Evolutionary conservation across 2,113 vertebrate genomes (phyloP).

Genomic region (Phylloscopus trochilus): DNA sequence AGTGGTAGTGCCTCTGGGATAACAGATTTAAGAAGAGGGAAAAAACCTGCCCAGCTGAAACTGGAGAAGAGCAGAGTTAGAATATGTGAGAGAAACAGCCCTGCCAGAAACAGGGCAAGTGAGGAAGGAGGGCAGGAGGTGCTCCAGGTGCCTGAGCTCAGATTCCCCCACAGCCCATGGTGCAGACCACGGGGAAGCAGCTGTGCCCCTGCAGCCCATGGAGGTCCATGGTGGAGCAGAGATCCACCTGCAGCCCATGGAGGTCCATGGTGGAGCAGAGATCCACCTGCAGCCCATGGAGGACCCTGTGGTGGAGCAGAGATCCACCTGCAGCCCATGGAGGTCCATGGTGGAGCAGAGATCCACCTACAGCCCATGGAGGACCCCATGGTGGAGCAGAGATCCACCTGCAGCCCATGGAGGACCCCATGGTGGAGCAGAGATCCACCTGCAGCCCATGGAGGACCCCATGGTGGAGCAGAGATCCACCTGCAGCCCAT

Average conservation of each 20-base stretch:
- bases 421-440: neutral
- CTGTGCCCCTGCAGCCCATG: neutral
- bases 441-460: neutral
- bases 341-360: too few relatives aligned
- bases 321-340: neutral
- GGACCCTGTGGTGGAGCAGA: neutral
- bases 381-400: too few relatives aligned
- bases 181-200: neutral
- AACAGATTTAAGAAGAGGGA: neutral
- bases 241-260: neutral
- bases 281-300: neutral
- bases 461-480: neutral
- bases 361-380: neutral
- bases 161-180: neutral
- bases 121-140: neutral
- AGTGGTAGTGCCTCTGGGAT: neutral
- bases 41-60: accelerated
- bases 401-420: neutral
- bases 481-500: neutral
- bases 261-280: neutral
- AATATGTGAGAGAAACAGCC: neutral
- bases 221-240: neutral
- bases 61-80: neutral
- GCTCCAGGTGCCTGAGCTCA: neutral
- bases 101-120: neutral